Evolutionary conservation across 2,888 invertebrate genomes (phyloP).

Genomic region (Tuberolachnus salignus): DNA sequence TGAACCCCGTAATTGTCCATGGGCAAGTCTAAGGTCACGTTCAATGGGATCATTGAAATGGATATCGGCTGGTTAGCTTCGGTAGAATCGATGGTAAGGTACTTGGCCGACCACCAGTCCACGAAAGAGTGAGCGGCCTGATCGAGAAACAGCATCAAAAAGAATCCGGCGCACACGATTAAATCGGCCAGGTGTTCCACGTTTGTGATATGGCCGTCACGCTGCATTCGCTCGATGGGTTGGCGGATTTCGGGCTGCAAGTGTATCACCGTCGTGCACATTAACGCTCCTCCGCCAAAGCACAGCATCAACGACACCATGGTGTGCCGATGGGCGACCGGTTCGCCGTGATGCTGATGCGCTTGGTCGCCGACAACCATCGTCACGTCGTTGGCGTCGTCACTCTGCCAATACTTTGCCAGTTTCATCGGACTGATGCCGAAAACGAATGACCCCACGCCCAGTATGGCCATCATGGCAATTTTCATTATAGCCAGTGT

Average conservation of each 20-base stretch:
- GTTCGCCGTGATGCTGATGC: conserved; percentile 33
- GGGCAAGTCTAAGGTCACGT: no score
- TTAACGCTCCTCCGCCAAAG: conserved; percentile 73
- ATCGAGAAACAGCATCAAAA: conserved; percentile 70
- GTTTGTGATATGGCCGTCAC: conserved; percentile 62
- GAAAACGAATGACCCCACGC: no score
- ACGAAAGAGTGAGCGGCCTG: conserved; percentile 68
- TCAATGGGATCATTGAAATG: no score
- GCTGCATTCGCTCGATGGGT: conserved; percentile 65
- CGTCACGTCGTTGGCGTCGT: no score
- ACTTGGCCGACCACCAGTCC: conserved; percentile 61
- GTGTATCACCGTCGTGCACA: conserved; percentile 72
- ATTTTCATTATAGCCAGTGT: no score
- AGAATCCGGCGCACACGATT: conserved; percentile 70
- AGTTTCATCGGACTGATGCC: no score
- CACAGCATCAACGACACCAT: conserved; percentile 69
- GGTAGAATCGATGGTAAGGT: no score
- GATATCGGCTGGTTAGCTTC: no score
- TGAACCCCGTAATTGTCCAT: no score
- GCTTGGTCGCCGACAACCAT: no score
- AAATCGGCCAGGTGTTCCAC: conserved; percentile 67
- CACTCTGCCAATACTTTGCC: no score
- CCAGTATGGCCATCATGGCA: no score
- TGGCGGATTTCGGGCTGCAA: conserved; percentile 71
- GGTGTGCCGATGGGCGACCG: conserved; percentile 63